Base-by-base conservation (phyloP, 2,113 vertebrate species). In the Antechinus flavipes region DNA sequence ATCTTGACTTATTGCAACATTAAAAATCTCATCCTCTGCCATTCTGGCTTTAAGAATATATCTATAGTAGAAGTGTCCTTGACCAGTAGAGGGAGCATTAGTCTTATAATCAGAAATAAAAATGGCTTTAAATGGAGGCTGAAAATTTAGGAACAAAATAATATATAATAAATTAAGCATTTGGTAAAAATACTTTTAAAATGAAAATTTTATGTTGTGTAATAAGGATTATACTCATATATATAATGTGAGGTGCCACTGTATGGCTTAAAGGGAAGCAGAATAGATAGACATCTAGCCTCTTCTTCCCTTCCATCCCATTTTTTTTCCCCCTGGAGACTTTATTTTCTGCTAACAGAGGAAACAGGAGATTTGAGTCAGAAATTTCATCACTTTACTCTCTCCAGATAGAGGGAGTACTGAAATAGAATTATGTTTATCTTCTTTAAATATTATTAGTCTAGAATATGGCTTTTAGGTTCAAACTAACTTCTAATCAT, bases 61-160 rank as follows among this genome's bases (percentile, higher is more conserved):
- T 76, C 93, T 92, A 90, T 68, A 56, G 84, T 61, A 96, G 47
- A 30, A 95, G 89, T 50, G 35, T 50, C n/a, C 35, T 58, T 93
- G 91, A 94, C 97, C 93, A 97, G 95, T 89, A 97, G 92, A 95
- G 94, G 94, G 96, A 61, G 93, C 76, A 93, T 91, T 90, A 89
- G 61, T 46, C 93, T 96, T 90, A 95, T 52, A 91, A 90, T 93
- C 90, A 90, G 92, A 90, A 90, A 24, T 22, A 23, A 84, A 42
- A 84, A 23, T 84, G n/a, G 16, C 68, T 23, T 84, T 84, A 6
- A 96, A 94, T 56, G 42, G 96, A 93, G 92, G 92, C 56, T 42
- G 53, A 53, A 12, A 16, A 23, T 49, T 27, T 35, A 53, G 92
- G 84, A 47, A 84, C 90, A 25, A 94, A 89, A 92, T 93, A 94